Conservation (phyloP, 2,113 vertebrate species). For the Platichthys flesus region DNA sequence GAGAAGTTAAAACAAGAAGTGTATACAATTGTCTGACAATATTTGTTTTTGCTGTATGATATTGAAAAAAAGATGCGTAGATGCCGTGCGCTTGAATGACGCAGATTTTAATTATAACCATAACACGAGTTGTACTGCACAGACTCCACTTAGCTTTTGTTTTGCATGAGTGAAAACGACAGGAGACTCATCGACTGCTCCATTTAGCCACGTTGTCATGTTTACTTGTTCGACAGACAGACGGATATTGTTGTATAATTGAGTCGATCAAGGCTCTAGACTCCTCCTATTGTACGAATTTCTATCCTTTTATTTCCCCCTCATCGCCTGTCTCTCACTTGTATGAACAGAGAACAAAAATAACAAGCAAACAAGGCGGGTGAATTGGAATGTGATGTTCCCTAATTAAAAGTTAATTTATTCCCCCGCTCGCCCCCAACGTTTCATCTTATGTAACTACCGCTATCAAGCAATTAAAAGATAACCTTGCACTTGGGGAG, state of each 20-base stretch:
- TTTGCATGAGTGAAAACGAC: constrained; percentile 22
- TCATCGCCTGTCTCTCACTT: constrained; percentile 8
- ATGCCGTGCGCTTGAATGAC: not conserved
- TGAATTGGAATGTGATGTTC: constrained; percentile 66
- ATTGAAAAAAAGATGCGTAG: too few relatives aligned
- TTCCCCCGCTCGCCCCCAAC: constrained; percentile 39
- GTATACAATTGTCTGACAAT: too few relatives aligned
- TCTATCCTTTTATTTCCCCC: not conserved
- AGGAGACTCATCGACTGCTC: constrained; percentile 2
- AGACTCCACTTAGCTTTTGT: constrained; percentile 33
- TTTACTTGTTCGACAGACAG: constrained; percentile 17
- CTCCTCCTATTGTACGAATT: constrained; percentile 10
- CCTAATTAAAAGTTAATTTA: constrained; percentile 79
- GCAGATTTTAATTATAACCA: constrained; percentile 3
- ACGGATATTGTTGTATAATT: constrained; percentile 14
- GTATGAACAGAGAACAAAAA: constrained; percentile 47
- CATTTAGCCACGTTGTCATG: constrained; percentile 2
- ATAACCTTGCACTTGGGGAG: constrained; percentile 44
- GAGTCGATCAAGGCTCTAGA: constrained; percentile 9
- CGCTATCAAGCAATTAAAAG: constrained; percentile 72
- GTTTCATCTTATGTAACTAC: constrained; percentile 63
- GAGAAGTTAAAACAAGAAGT: too few relatives aligned
- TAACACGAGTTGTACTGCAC: not conserved
- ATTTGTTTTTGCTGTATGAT: not conserved
- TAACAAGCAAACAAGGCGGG: constrained; percentile 55